phyloP scores from a whole-genome alignment of 1,140 invertebrate genomes.

The Tribolium castaneum region DNA sequence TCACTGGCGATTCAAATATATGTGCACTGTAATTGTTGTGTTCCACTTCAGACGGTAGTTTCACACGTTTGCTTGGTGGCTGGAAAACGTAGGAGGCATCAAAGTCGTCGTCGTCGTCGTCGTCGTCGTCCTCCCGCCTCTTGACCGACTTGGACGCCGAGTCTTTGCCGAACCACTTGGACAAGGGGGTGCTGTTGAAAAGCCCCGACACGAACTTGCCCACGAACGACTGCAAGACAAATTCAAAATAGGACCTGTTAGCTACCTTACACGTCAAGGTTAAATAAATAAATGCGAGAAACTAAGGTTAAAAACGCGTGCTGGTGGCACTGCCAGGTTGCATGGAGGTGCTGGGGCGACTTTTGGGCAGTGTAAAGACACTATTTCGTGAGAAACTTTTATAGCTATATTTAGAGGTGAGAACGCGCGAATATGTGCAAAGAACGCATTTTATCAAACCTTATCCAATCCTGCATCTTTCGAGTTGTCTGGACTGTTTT shows the following conservation, averaged over 20 bases:
- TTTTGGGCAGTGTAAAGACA: conserved; percentile 3
- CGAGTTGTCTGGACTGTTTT: conserved; percentile 40
- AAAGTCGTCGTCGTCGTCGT: conserved; percentile 61
- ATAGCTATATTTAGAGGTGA: conserved; percentile 55
- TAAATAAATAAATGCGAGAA: conserved; percentile 6
- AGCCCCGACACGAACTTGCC: conserved; percentile 66
- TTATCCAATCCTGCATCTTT: conserved; percentile 51
- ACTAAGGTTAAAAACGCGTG: conserved; percentile 4
- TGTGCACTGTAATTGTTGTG: conserved; percentile 56
- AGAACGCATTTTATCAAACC: conserved; percentile 53
- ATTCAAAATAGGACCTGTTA: conserved; percentile 6
- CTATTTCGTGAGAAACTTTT: conserved; percentile 42
- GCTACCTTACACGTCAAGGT: conserved; percentile 37
- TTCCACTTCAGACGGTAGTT: conserved; percentile 52
- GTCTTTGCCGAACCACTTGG: conserved; percentile 65
- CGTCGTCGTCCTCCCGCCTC: conserved; percentile 64
- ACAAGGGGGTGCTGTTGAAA: conserved; percentile 64
- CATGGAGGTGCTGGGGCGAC: background rate
- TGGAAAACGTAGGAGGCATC: conserved; percentile 61
- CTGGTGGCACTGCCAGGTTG: background rate
- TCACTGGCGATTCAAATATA: conserved; percentile 10
- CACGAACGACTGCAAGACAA: conserved; percentile 67
- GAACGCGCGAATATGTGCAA: conserved; percentile 57
- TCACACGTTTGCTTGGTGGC: conserved; percentile 65
- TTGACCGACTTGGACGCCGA: conserved; percentile 59